Conservation (phyloP, 64 coral and sea anemone species). For the Stichodactyla mertensii region DNA sequence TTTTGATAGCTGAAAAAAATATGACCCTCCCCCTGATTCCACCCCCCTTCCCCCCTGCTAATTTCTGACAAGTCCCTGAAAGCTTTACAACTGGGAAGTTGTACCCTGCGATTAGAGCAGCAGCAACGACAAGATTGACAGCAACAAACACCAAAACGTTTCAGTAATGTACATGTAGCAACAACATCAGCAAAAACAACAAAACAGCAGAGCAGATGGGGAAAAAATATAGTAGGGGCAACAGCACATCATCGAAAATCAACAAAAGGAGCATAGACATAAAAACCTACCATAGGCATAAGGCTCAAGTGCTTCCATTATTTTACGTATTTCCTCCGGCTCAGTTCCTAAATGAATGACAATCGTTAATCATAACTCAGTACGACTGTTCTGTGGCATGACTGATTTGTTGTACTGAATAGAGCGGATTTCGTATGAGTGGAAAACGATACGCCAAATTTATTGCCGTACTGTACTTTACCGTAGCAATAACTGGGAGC, state of each 20-base stretch:
- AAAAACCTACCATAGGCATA: constrained; percentile 33
- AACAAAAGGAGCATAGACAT: not conserved
- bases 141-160: not conserved
- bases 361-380: not conserved
- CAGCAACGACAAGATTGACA: not conserved
- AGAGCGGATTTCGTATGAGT: no score
- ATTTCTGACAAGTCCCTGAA: no score
- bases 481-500: no score
- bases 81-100: no score
- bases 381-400: no score
- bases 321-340: constrained; percentile 35
- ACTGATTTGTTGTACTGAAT: no score
- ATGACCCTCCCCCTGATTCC: no score
- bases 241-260: not conserved
- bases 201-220: not conserved
- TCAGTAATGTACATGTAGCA: not conserved
- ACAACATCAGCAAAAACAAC: not conserved
- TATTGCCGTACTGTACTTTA: no score
- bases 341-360: constrained; percentile 35
- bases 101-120: not conserved
- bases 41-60: no score
- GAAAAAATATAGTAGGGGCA: not conserved
- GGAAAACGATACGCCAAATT: no score
- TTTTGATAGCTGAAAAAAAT: no score
- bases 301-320: constrained; percentile 45